These are phyloP conservation scores for Drosophila yakuba DNA, from an alignment of 1,140 invertebrate species.

Conservation along the genomic window DNA sequence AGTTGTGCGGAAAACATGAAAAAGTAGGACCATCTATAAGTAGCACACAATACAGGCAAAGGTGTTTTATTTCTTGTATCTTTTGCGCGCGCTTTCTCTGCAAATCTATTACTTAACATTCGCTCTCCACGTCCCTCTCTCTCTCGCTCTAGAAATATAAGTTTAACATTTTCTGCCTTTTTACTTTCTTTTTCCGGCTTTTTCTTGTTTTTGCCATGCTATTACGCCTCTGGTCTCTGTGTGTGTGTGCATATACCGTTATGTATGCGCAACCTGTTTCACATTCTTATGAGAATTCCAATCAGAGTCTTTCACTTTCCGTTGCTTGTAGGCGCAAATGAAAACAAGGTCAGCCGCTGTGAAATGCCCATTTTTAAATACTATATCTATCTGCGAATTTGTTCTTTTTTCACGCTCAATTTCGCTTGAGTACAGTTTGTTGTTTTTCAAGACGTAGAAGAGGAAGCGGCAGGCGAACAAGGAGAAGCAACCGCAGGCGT, in stretches of 20 bases:
- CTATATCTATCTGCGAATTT: not conserved
- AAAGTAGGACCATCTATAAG: conserved; percentile 16
- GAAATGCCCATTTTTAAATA: conserved; percentile 4
- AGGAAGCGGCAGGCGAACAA: not conserved
- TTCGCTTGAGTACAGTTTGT: conserved; percentile 56
- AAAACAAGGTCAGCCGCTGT: conserved; percentile 25
- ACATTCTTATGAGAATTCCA: conserved; percentile 81
- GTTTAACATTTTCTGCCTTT: conserved; percentile 27
- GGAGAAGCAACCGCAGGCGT: conserved; percentile 22
- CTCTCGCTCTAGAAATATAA: conserved; percentile 15
- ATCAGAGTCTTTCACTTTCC: conserved; percentile 80
- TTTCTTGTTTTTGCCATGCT: conserved; percentile 42
- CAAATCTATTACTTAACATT: conserved; percentile 58
- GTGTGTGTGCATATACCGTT: conserved; percentile 48
- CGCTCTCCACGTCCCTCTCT: not conserved
- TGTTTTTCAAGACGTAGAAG: conserved; percentile 26
- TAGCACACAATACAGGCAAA: conserved; percentile 13
- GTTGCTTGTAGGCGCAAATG: conserved; percentile 11
- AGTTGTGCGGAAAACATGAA: conserved; percentile 55
- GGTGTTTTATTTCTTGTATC: conserved; percentile 21
- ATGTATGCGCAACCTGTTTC: conserved; percentile 62
- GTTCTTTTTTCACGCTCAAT: conserved; percentile 23
- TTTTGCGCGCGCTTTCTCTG: conserved; percentile 79
- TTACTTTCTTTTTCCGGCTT: conserved; percentile 74
- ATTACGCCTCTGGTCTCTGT: conserved; percentile 49